Evolutionary conservation across 2,113 vertebrate genomes (phyloP).

Genomic region (Dromiciops gliroides): DNA sequence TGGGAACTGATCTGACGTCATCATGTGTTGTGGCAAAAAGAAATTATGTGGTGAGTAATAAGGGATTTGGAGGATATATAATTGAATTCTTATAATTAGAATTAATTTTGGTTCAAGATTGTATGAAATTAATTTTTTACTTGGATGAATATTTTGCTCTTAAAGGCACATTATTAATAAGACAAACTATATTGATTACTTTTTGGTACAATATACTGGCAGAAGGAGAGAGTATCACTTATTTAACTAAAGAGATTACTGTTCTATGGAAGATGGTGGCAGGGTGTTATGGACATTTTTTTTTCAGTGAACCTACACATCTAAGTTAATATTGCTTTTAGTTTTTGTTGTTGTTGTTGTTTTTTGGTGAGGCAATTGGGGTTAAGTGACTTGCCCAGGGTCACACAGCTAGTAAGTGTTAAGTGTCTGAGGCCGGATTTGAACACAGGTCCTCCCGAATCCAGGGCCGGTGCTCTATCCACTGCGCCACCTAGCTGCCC

Average conservation of each 20-base stretch:
- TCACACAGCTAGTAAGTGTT: too few species aligned
- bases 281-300: not conserved
- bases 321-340: not conserved
- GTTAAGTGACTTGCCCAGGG: too few species aligned
- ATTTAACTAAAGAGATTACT: not conserved
- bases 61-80: conserved; percentile 10
- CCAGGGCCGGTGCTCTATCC: too few species aligned
- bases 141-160: not conserved
- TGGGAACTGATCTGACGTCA: conserved; percentile 77
- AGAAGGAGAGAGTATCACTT: not conserved
- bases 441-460: too few species aligned
- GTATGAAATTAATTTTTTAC: not conserved
- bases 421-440: too few species aligned
- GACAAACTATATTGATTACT: not conserved
- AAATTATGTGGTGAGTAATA: conserved; percentile 77
- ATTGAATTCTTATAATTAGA: not conserved
- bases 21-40: conserved; percentile 79
- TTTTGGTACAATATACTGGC: not conserved
- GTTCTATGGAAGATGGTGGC: not conserved
- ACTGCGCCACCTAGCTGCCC: too few species aligned
- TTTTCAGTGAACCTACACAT: not conserved
- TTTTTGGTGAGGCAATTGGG: too few species aligned
- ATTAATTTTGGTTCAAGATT: conserved; percentile 4
- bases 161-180: not conserved
- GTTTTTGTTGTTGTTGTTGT: too few species aligned